Evolutionary conservation across 2,888 invertebrate species (phyloP).

Genomic region (Drosophila pseudotakahashii): DNA sequence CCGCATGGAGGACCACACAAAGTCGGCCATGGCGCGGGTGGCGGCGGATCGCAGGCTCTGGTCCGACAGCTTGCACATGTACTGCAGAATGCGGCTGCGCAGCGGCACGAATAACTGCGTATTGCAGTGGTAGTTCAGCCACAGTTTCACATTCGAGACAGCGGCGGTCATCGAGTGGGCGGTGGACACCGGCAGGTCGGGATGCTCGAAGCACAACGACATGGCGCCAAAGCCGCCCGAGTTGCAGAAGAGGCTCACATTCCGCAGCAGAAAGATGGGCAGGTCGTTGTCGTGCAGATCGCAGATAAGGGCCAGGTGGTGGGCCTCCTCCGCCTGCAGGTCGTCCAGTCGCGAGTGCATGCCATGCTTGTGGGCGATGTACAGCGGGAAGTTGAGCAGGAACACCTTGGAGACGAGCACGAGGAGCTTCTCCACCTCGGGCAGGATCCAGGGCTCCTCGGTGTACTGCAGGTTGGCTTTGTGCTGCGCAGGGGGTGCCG

Average conservation of each 20-base stretch:
- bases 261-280: slow-evolving; percentile 94
- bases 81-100: slow-evolving; percentile 93
- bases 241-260: slow-evolving; percentile 97
- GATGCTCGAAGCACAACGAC: slow-evolving; percentile 93
- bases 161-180: slow-evolving; percentile 96
- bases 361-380: slow-evolving; percentile 94
- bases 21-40: slow-evolving; percentile 97
- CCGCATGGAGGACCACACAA: slow-evolving; percentile 97
- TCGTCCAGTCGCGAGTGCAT: slow-evolving; percentile 92
- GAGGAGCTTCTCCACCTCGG: slow-evolving; percentile 94
- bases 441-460: slow-evolving; percentile 88
- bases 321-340: slow-evolving; percentile 92
- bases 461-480: slow-evolving; percentile 76
- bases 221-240: slow-evolving; percentile 94
- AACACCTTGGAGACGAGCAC: slow-evolving; percentile 95
- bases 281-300: slow-evolving; percentile 97
- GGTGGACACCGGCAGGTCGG: slow-evolving; percentile 92
- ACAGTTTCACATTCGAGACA: slow-evolving; percentile 95
- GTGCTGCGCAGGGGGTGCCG: slow-evolving; percentile 19
- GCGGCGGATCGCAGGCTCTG: slow-evolving; percentile 95
- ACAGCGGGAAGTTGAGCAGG: slow-evolving; percentile 94
- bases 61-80: slow-evolving; percentile 97
- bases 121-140: slow-evolving; percentile 96
- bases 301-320: slow-evolving; percentile 87
- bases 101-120: slow-evolving; percentile 95